A percentile compares a stretch with the other conserved stretches of the same genome.
Conservation (phyloP, 2,113 vertebrate genomes). For the Paraplagusia blochii region DNA sequence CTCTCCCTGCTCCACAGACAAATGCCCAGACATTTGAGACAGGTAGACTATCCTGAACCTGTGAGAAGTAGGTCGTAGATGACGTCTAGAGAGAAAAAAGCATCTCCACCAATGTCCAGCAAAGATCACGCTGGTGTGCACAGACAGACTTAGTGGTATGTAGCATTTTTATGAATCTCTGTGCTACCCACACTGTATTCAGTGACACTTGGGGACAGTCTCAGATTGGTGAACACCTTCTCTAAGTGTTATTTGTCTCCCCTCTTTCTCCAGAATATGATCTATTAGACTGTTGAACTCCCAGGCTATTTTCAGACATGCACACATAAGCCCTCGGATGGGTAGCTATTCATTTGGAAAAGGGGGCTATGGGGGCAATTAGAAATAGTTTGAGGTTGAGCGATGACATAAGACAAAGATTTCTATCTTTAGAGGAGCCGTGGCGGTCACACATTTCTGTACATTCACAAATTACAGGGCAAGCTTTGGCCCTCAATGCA, state of each 20-base stretch:
- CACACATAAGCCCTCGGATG: slow-evolving; percentile 65
- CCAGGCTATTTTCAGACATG: slow-evolving; percentile 68
- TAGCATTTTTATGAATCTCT: too few species aligned
- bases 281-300: slow-evolving; percentile 62
- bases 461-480: slow-evolving; percentile 81
- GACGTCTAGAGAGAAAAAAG: too few species aligned
- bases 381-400: slow-evolving; percentile 72
- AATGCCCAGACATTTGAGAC: too few species aligned
- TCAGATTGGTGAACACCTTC: slow-evolving; percentile 32
- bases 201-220: slow-evolving; percentile 39
- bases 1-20: too few species aligned
- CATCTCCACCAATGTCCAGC: too few species aligned
- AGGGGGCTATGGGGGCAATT: slow-evolving; percentile 70
- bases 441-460: slow-evolving; percentile 76
- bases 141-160: too few species aligned
- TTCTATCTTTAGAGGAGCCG: slow-evolving; percentile 76
- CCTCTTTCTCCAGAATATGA: slow-evolving; percentile 41
- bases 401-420: slow-evolving; percentile 78
- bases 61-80: too few species aligned
- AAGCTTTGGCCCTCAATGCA: slow-evolving; percentile 73
- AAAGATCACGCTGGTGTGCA: too few species aligned
- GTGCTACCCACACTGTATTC: too few species aligned
- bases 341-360: slow-evolving; percentile 73
- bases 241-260: slow-evolving; percentile 41
- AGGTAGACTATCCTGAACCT: too few species aligned